These are phyloP conservation scores for Trypoxylus dichotomus DNA, from an alignment of 1,140 invertebrate genomes.

Conservation along the genomic window DNA sequence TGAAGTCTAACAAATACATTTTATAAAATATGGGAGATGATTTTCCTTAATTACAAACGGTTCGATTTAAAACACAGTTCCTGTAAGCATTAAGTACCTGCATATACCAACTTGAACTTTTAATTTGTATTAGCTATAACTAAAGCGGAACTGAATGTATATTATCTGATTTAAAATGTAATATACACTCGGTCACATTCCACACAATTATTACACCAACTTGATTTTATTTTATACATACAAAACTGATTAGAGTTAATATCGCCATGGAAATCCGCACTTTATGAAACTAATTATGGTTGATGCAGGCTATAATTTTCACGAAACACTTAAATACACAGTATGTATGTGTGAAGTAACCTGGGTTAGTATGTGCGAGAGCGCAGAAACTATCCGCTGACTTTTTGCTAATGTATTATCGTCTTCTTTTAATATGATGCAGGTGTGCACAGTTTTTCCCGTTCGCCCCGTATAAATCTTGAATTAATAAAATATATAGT, in stretches of 20 bases:
- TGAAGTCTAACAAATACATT: too few species aligned
- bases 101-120: neutral
- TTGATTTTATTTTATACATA: conserved; percentile 12
- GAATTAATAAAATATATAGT: conserved; percentile 31
- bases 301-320: conserved; percentile 25
- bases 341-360: conserved; percentile 10
- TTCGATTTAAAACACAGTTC: too few species aligned
- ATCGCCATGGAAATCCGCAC: conserved; percentile 12
- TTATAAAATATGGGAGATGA: too few species aligned
- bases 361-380: neutral
- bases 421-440: conserved; percentile 30
- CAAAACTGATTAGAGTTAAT: conserved; percentile 25
- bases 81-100: neutral
- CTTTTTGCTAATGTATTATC: conserved; percentile 25
- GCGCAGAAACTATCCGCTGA: neutral
- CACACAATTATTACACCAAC: conserved; percentile 15
- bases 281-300: conserved; percentile 18
- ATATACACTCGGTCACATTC: conserved; percentile 8
- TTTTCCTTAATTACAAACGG: too few species aligned
- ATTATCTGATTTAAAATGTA: conserved; percentile 12
- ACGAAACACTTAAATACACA: conserved; percentile 14
- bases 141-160: conserved; percentile 3
- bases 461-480: conserved; percentile 29
- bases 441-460: conserved; percentile 30
- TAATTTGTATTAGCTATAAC: neutral